Conservation (phyloP, 1,140 invertebrate species). For the Diploscapter pachys region DNA sequence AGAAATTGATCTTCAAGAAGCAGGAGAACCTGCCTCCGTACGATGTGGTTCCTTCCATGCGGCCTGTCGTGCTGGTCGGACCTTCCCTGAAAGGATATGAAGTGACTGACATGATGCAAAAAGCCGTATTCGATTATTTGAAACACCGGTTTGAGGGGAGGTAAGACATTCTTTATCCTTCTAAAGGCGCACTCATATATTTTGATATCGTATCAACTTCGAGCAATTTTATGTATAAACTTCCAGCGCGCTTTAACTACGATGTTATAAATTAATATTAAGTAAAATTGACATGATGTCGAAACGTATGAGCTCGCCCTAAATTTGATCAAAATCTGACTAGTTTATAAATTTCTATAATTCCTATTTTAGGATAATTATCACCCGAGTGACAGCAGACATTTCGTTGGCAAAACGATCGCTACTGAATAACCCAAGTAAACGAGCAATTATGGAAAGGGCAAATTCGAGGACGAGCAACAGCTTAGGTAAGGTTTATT, state of each 20-base stretch:
- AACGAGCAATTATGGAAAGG: constrained; percentile 92
- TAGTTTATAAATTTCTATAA: not conserved
- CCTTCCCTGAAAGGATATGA: constrained; percentile 94
- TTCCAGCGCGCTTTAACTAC: too few relatives aligned
- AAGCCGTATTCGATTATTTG: constrained; percentile 96
- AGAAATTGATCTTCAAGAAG: constrained; percentile 97
- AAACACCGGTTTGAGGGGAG: constrained; percentile 78
- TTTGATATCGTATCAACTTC: too few relatives aligned
- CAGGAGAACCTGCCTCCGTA: constrained; percentile 94
- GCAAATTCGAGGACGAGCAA: constrained; percentile 75
- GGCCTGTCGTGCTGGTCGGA: constrained; percentile 95
- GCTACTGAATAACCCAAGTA: constrained; percentile 93
- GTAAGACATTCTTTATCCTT: constrained; percentile 15
- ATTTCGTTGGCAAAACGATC: constrained; percentile 98
- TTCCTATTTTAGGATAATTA: constrained; percentile 80
- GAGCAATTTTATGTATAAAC: too few relatives aligned
- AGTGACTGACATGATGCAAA: constrained; percentile 99
- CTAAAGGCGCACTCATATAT: too few relatives aligned
- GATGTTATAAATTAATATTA: too few relatives aligned
- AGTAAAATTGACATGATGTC: too few relatives aligned
- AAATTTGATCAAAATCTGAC: too few relatives aligned
- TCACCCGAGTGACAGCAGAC: constrained; percentile 97
- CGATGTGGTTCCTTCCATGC: constrained; percentile 99
- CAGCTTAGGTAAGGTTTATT: constrained; percentile 64
- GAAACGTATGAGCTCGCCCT: too few relatives aligned